Evolutionary conservation across 2,113 vertebrate genomes (phyloP), one percentile per base, ranked within the genome.

Genomic region (Etia nguti): DNA sequence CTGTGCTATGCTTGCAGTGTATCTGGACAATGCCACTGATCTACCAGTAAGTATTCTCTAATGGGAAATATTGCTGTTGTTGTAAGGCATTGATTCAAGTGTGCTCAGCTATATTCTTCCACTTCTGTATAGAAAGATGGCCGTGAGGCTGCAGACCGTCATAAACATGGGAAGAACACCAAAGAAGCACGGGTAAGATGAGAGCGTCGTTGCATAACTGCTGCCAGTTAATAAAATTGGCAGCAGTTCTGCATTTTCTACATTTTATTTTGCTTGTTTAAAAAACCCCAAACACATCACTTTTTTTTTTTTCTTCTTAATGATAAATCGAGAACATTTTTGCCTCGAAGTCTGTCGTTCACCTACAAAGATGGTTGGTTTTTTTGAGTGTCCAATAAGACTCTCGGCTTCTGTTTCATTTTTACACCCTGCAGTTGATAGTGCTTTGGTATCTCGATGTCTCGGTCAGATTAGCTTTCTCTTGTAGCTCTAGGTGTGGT

Each of bases 1-100:
- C 46, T 97, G 97, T 83, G 99, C 98, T 43, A 96, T 99, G 97
- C 96, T 99, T 0, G 86, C 98, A 5, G 96, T 99, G 56, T 99
- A 98, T 95, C 94, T 99, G 94, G 97, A 99, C 86, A 96, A 91
- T 0, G 98, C 98, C 56, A 97, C 97, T 80, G 97, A 98, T 88
- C 94, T 99, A 52, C 98, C 98, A 10, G 99, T 99, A 86, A 98
- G 98, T 97, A 38, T 18, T 22, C 5, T 20, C n/a, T 41, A 24
- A 48, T 3, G 5, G 26, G 20, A 15, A 13, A 10, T 50, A 22
- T 13, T 43, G 48, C 36, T 57, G 26, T 2, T 56, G 50, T 82
- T 6, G 22, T 34, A 20, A 52, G 2, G 10, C 36, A 10, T 6
- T 65, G 29, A 68, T 34, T 12, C 11, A 34, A 48, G 62, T 62